Conservation (phyloP, 2,888 invertebrate genomes). For the Limnephilus rhombicus region DNA sequence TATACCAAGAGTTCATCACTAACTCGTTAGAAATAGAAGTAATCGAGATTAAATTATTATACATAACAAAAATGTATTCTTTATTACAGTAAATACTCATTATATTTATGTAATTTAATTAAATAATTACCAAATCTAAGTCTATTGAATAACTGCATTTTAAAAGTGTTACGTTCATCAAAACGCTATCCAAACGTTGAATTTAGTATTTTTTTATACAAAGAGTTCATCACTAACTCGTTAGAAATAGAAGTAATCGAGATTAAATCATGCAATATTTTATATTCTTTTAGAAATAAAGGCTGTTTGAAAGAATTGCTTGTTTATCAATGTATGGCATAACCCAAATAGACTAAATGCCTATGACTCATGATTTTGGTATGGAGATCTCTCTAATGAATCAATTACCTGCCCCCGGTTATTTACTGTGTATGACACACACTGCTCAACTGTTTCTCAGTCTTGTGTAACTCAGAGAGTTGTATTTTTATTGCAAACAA, state of each 20-base stretch:
- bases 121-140: no score
- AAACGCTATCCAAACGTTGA: no score
- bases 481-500: background rate
- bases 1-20: background rate
- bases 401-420: background rate
- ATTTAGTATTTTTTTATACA: background rate
- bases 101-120: no score
- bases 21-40: no score
- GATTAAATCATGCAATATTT: background rate
- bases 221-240: background rate
- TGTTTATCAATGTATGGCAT: background rate
- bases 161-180: no score
- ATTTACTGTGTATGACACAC: background rate
- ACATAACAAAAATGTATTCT: no score
- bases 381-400: conserved; percentile 1
- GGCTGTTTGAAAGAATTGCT: background rate
- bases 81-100: no score
- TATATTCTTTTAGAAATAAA: background rate
- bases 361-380: background rate
- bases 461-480: background rate
- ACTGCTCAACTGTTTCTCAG: background rate
- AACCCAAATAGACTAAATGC: background rate
- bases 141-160: no score
- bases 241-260: background rate
- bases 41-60: background rate